Evolutionary conservation across 2,797 vertebrate species (phyloP), one percentile per base, ranked within the genome.

Genomic region (Myotis planiceps): DNA sequence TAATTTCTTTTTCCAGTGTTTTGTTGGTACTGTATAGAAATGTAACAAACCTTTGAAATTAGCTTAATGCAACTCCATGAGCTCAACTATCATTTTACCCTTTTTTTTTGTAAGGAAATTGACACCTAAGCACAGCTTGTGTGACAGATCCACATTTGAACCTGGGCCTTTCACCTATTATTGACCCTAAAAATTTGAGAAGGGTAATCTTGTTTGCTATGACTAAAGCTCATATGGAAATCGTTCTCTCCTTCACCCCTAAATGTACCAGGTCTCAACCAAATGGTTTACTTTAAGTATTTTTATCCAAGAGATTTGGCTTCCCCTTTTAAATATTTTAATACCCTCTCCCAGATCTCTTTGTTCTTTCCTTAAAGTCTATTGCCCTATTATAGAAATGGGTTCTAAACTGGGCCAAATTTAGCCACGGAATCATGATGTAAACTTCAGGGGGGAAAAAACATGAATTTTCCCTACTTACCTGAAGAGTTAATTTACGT

Each of bases 241-340:
- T 29, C 29, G 9, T 14, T 89, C 47, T 89, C 9, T 86, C 49
- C 45, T 95, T 53, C 39, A 49, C 29, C 5, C 9, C 21, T 92
- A 53, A 78, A 1, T 47, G 45, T 25, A 10, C 49, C 63, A 88
- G 12, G 53, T 60, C 18, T 76, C 58, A 45, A 60, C 32, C 16
- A 92, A 94, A 58, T 71, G 39, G 2, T 66, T 85, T 25, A 23
- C 34, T 92, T 83, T 13, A 80, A 74, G 18, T 32, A 69, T 71
- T 58, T 78, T 78, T 81, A 76, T n/a, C 14, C 29, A 78, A 88
- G 42, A 84, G 6, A 90, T 85, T 29, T 21, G 23, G 9, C 37
- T 92, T 92, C 32, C 39, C 19, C 4, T 71, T 82, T 95, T 82
- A 10, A 88, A 92, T 25, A 82, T 45, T 90, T 42, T 45, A 95